Base-by-base conservation (phyloP, 2,888 invertebrate genomes). In the Ichneumoninae sp. region DNA sequence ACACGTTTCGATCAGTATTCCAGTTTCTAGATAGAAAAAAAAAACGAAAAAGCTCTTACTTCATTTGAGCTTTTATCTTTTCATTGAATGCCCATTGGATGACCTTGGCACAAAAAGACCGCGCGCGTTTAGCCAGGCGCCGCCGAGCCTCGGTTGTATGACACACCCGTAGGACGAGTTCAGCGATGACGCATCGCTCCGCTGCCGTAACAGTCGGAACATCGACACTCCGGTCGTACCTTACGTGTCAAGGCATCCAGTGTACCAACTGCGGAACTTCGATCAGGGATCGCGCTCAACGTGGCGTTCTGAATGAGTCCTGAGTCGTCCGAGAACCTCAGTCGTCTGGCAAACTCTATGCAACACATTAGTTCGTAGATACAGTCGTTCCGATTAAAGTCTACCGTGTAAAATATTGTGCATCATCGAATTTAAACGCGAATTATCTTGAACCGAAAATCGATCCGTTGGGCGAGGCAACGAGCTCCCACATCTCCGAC, bases 161-260 rank as follows among this genome's bases (percentile, higher is more conserved):
- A 60, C 60, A 60, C 60, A 60, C 60, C 60, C 60, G 16, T 60
- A 13, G 60, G 30, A 54, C n/a, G 52, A 60, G 13, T 8, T 16
- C 30, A 13, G 60, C 30, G 60, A 60, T 60, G 60, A 60, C 22
- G 22, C 60, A 60, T n/a, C 6, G 7, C n/a, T 22, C 30, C 60
- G 60, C 1, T 13, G 30, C 13, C 16, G 60, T 19, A 16, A 6
- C 60, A 60, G 26, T 26, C 60, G 60, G 60, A 26, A 22, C 26
- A 60, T 60, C 60, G 60, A 22, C 30, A 6, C 22, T 13, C 16
- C 8, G 3, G 5, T 52, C 52, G 60, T 13, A 60, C 26, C 60
- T 60, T 60, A 60, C 30, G 30, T 16, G 60, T 60, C 30, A 13
- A 60, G 60, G 30, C 60, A 13, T 60, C 13, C 60, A 60, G 60